These are phyloP conservation scores for Lamellibrachia columna DNA, from an alignment of 2,888 invertebrate species.

Conservation along the genomic window DNA sequence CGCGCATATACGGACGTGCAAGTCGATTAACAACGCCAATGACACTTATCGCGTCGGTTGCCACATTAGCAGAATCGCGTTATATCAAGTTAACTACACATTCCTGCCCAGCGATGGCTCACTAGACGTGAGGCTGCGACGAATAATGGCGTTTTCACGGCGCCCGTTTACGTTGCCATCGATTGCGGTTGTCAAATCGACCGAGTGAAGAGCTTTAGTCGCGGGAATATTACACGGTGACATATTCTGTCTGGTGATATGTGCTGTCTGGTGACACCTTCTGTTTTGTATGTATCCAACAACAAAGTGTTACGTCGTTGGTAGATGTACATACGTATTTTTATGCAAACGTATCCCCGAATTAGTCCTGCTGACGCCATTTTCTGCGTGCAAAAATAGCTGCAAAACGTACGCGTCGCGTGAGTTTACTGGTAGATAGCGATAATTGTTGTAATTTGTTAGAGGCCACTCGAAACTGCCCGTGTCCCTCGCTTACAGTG, in stretches of 20 bases:
- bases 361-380: too few species aligned
- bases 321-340: too few species aligned
- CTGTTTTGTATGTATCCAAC: background rate
- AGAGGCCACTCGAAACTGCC: background rate
- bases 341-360: too few species aligned
- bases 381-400: background rate
- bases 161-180: background rate
- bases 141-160: background rate
- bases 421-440: background rate
- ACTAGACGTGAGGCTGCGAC: background rate
- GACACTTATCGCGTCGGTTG: background rate
- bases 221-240: background rate
- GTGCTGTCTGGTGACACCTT: background rate
- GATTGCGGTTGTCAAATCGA: background rate
- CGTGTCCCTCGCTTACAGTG: background rate
- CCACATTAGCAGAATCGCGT: background rate
- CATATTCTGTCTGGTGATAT: background rate
- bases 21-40: background rate
- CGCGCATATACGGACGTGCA: background rate
- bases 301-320: too few species aligned
- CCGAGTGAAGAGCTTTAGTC: background rate
- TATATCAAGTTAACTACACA: background rate
- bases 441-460: background rate
- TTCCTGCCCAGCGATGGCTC: background rate
- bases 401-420: background rate